Percentiles rank a stretch among this genome's conserved stretches.
Conservation (phyloP, 1,140 invertebrate genomes). For the Polyergus mexicanus region DNA sequence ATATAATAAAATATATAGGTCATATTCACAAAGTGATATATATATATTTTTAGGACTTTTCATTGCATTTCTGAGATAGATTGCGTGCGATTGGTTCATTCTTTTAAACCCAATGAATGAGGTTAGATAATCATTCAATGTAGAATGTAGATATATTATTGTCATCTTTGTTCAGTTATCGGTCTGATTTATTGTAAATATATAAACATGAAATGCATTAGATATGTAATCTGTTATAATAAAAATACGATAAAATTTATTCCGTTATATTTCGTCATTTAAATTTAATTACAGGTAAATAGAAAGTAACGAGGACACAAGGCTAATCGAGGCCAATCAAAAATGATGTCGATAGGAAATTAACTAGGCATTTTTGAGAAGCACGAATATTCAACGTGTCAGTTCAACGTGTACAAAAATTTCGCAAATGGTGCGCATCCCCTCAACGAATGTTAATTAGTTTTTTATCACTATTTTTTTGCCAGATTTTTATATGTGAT, state of each 20-base stretch:
- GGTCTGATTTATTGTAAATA: not conserved
- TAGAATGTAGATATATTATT: not conserved
- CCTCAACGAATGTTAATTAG: not conserved
- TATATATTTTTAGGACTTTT: not conserved
- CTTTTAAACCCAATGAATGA: not conserved
- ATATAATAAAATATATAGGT: not conserved
- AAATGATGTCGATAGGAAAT: conserved; percentile 14
- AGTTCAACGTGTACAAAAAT: conserved; percentile 33
- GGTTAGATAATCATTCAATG: not conserved
- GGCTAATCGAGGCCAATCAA: not conserved
- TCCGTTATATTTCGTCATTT: not conserved
- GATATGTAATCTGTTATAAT: not conserved
- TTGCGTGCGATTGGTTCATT: not conserved
- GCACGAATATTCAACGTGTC: conserved; percentile 47
- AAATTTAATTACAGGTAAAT: not conserved
- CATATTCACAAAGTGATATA: not conserved
- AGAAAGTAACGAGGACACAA: not conserved
- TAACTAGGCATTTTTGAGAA: conserved; percentile 20
- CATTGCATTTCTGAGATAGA: not conserved
- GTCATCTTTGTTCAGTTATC: not conserved
- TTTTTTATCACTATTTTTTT: not conserved
- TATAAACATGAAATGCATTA: too few relatives aligned
- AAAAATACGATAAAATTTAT: not conserved
- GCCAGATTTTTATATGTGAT: not conserved
- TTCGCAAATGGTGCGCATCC: not conserved